Conservation (phyloP, 2,797 vertebrate species). For the Borostomias antarcticus region DNA sequence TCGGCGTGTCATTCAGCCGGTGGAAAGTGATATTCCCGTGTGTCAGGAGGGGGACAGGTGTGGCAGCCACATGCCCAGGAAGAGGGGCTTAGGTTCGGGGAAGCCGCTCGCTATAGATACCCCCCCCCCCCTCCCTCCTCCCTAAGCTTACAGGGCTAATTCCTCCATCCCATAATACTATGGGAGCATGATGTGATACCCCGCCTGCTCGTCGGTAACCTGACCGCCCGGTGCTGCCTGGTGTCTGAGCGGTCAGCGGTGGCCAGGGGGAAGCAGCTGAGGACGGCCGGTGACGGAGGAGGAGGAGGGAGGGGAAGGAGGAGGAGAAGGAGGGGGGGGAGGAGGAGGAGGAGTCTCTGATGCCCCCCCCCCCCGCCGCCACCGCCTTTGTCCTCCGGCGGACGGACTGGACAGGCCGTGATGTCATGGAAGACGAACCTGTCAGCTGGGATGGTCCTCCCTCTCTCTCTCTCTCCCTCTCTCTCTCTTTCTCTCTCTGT, state of each 20-base stretch:
- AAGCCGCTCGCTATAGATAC: slow-evolving; percentile 49
- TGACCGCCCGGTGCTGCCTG: slow-evolving; percentile 35
- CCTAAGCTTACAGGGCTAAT: slow-evolving; percentile 45
- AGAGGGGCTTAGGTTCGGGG: slow-evolving; percentile 52
- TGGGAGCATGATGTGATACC: slow-evolving; percentile 10
- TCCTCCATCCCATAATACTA: slow-evolving; percentile 32
- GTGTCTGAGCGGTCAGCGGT: slow-evolving; percentile 20
- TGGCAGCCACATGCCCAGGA: slow-evolving; percentile 49
- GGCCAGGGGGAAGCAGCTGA: slow-evolving; percentile 52
- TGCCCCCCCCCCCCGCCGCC: slow-evolving; percentile 3
- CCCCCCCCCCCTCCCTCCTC: slow-evolving; percentile 18
- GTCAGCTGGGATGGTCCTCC: slow-evolving; percentile 41
- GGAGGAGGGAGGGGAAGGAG: slow-evolving; percentile 51
- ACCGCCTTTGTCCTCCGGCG: too few relatives aligned
- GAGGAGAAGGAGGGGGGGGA: slow-evolving; percentile 38
- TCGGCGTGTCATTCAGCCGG: slow-evolving; percentile 22
- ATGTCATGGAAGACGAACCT: slow-evolving; percentile 36
- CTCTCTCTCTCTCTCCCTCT: slow-evolving; percentile 25
- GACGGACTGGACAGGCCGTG: slow-evolving; percentile 1
- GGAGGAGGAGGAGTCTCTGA: slow-evolving; percentile 18
- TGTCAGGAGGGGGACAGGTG: slow-evolving; percentile 52
- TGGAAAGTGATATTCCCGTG: slow-evolving; percentile 41
- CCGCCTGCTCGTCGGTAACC: slow-evolving; percentile 39
- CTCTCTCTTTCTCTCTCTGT: slow-evolving; percentile 14
- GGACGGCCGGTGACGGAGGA: slow-evolving; percentile 23